Evolutionary conservation across 1,140 invertebrate species (phyloP).

Genomic region (Saccostrea cuccullata): DNA sequence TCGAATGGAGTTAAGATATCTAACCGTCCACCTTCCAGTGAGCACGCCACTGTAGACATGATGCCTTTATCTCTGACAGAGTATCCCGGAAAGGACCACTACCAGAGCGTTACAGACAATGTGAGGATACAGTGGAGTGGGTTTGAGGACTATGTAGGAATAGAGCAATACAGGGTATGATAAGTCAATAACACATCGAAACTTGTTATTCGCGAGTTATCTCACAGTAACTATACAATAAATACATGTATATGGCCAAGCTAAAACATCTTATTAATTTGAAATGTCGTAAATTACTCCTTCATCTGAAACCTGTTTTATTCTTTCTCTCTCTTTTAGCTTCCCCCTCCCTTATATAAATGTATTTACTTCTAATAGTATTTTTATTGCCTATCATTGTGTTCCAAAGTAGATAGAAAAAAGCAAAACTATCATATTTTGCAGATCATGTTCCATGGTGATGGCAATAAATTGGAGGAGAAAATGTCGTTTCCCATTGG

Average conservation of each 20-base stretch:
- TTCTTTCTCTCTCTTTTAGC: too few species aligned
- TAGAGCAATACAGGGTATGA: slow-evolving; percentile 45
- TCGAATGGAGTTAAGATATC: slow-evolving; percentile 61
- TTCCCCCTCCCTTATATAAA: too few species aligned
- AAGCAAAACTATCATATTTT: background rate
- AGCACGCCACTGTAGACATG: slow-evolving; percentile 21
- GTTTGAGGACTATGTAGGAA: slow-evolving; percentile 38
- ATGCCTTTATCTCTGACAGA: slow-evolving; percentile 38
- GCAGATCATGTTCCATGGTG: background rate
- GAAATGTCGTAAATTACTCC: too few species aligned
- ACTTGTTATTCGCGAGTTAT: too few species aligned
- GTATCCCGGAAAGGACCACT: slow-evolving; percentile 48
- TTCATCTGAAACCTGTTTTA: too few species aligned
- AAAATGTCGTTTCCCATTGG: slow-evolving; percentile 11
- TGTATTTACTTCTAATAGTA: too few species aligned
- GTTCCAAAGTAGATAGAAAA: background rate
- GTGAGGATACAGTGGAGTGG: slow-evolving; percentile 49
- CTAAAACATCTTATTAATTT: too few species aligned
- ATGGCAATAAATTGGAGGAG: background rate
- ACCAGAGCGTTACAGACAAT: slow-evolving; percentile 41
- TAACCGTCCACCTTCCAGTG: background rate
- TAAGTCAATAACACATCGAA: background rate
- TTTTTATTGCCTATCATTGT: background rate
- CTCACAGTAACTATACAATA: too few species aligned
- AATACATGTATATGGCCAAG: too few species aligned